Base-by-base conservation (phyloP, 2,888 invertebrate species). In the Drosophila prolongata region DNA sequence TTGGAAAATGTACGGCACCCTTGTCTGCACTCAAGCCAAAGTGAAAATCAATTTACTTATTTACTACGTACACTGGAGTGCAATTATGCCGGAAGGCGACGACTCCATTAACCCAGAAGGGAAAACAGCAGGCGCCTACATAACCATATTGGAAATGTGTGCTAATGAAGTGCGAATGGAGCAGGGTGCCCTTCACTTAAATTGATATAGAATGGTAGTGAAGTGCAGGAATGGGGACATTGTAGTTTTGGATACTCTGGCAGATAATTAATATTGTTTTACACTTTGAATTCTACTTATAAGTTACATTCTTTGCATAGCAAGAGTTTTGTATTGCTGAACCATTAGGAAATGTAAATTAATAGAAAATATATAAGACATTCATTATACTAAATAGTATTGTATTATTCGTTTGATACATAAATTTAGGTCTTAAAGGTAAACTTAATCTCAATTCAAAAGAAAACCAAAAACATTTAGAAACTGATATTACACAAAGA, bases 11-110 rank as follows among this genome's bases (percentile, higher is more conserved):
- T 38, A 56, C 27, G 47, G 55, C 66, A 67, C 66, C 66, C 66
- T 47, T 24, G 69, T n/a, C 47, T 40, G 19, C 49, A 49, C 50
- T 37, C 47, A 4, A 10, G 62, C 46, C 66, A 34, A 46, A 55
- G 68, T 55, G 66, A 56, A 60, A 68, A 68, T 68, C 68, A 67
- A 68, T 67, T 67, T 56, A 47, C 38, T 40, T 44, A 54, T 16
- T 30, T 30, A 16, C 27, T 38, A 19, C 37, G 44, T 47, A 27
- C 58, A 61, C 46, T 61, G 62, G 62, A 61, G 62, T 61, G 47
- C 62, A 62, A 62, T 61, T 42, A 62, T 46, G 69, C 66, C 55
- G 66, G 55, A 66, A 66, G 66, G 68, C 66, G 68, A 55, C 66
- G 68, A 47, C 65, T 46, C 13, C 55, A 67, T 66, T 66, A 68